Evolutionary conservation across 2,888 invertebrate species (phyloP).

Genomic region (Philhelius pedissequus): DNA sequence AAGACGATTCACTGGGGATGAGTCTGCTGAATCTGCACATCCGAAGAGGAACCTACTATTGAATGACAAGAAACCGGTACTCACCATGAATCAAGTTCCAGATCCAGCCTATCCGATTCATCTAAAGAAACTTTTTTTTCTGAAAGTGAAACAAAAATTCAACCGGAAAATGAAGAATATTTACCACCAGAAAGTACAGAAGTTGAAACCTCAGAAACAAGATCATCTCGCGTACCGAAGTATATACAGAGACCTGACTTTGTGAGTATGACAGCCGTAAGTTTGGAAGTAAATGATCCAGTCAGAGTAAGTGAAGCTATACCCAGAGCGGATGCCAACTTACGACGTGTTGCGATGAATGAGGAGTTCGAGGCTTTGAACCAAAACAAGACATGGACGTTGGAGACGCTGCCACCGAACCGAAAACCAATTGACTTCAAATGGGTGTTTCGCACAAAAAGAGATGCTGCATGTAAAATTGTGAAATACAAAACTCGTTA

Average conservation of each 20-base stretch:
- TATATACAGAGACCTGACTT: background rate
- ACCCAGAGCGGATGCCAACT: constrained; percentile 26
- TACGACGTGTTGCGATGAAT: constrained; percentile 22
- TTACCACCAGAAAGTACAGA: background rate
- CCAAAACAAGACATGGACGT: constrained; percentile 26
- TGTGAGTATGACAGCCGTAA: background rate
- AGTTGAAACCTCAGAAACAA: background rate
- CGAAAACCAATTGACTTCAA: constrained; percentile 6
- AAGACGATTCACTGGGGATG: background rate
- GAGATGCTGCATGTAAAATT: background rate
- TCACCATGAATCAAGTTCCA: background rate
- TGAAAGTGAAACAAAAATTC: background rate
- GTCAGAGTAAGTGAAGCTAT: constrained; percentile 42
- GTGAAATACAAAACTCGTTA: constrained; percentile 4
- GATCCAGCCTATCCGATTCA: background rate
- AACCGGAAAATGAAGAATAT: background rate
- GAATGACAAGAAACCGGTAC: background rate
- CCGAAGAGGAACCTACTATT: background rate
- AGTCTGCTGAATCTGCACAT: background rate
- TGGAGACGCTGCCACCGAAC: constrained; percentile 11
- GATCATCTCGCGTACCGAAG: background rate
- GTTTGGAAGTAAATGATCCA: constrained; percentile 26
- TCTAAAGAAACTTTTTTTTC: background rate
- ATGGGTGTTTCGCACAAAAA: constrained; percentile 30
- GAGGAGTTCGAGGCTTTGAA: constrained; percentile 2